Conservation (phyloP, 2,113 vertebrate genomes). For the Tychaedon coryphoeus region DNA sequence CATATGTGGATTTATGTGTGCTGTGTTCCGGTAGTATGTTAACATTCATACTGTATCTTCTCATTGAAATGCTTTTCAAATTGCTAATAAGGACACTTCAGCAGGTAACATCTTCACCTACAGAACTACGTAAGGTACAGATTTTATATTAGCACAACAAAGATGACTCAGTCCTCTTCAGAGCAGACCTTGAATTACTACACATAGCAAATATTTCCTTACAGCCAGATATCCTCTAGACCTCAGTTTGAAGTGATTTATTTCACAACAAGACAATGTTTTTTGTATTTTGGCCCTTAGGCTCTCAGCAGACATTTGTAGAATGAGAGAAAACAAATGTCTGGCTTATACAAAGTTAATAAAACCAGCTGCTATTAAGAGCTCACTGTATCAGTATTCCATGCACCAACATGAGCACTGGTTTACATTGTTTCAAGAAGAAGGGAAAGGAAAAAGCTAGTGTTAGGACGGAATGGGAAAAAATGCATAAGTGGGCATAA, state of each 20-base stretch:
- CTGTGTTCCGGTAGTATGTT: neutral
- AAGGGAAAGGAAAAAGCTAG: neutral
- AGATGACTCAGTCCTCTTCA: neutral
- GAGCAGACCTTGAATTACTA: neutral
- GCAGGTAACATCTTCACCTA: neutral
- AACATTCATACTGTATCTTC: neutral
- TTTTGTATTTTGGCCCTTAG: neutral
- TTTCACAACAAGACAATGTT: neutral
- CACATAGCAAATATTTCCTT: neutral
- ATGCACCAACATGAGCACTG: accelerated
- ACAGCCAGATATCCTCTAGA: neutral
- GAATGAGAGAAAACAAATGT: neutral
- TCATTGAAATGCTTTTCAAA: neutral
- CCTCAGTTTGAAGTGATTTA: neutral
- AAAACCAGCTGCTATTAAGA: neutral
- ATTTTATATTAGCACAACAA: neutral
- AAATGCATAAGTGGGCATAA: neutral
- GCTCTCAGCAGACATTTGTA: neutral
- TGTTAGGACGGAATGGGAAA: neutral
- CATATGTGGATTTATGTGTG: neutral
- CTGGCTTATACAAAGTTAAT: neutral
- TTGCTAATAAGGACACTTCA: neutral
- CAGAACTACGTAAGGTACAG: neutral
- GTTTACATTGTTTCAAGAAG: neutral
- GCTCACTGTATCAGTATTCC: neutral